Conservation (phyloP, 1,140 invertebrate genomes). For the Zelostemma sp. region DNA sequence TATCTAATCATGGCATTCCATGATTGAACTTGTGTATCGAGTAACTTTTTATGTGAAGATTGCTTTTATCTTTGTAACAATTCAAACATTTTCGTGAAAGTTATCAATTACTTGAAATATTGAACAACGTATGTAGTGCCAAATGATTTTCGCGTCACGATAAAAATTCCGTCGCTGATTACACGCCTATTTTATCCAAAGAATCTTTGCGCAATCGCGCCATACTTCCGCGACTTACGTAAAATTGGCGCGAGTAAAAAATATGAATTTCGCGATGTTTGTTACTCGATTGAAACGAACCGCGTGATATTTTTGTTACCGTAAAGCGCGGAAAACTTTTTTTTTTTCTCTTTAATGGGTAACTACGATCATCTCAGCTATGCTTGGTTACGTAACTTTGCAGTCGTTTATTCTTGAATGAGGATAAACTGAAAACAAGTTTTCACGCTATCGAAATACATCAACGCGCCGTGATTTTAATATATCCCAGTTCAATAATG, state of each 20-base stretch:
- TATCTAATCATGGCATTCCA: neutral
- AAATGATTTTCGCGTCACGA: slow-evolving; percentile 41
- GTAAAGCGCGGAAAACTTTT: too few species aligned
- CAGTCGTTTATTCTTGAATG: too few species aligned
- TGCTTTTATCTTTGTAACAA: too few species aligned
- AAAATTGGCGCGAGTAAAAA: slow-evolving; percentile 35
- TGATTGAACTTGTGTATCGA: neutral
- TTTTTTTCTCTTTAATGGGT: too few species aligned
- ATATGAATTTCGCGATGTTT: neutral
- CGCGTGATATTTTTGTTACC: too few species aligned
- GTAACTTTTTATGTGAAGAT: neutral
- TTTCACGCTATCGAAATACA: too few species aligned
- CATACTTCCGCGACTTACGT: slow-evolving; percentile 50
- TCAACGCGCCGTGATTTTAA: neutral
- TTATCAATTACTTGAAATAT: neutral
- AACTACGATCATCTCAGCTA: too few species aligned
- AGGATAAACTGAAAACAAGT: too few species aligned
- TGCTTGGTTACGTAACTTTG: too few species aligned
- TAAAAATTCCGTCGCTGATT: slow-evolving; percentile 44
- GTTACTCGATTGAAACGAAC: neutral
- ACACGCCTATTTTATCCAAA: slow-evolving; percentile 46
- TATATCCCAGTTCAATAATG: neutral
- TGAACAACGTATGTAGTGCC: neutral
- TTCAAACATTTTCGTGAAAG: neutral
- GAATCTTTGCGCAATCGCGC: slow-evolving; percentile 41